Percentiles rank a stretch among this genome's conserved stretches.
Evolutionary conservation across 1,140 invertebrate genomes (phyloP).

Genomic region (Calephelis nemesis): DNA sequence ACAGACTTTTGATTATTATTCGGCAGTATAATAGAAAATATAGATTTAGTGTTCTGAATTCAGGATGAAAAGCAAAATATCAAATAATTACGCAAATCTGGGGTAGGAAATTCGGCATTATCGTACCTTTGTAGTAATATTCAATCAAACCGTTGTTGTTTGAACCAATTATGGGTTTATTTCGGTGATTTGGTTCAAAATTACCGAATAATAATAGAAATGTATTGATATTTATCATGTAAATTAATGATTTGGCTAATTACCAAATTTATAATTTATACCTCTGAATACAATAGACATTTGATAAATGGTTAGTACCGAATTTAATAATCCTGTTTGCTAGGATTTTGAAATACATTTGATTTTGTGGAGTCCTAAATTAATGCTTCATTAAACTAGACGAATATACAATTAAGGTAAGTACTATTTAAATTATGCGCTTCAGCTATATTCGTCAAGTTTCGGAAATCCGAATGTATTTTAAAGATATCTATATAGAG

Average conservation of each 20-base stretch:
- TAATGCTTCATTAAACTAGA: too few species aligned
- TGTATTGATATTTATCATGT: slow-evolving; percentile 12
- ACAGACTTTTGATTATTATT: too few species aligned
- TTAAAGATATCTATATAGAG: too few species aligned
- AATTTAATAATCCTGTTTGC: background rate
- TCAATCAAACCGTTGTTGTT: slow-evolving; percentile 3
- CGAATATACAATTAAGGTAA: too few species aligned
- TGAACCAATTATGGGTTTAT: slow-evolving; percentile 7
- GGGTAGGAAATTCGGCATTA: background rate
- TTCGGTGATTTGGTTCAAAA: slow-evolving; percentile 5
- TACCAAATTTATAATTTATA: slow-evolving; percentile 15
- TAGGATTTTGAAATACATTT: too few species aligned
- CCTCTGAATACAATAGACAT: background rate
- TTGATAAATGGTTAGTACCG: background rate
- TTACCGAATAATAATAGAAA: slow-evolving; percentile 13
- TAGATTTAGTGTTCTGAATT: too few species aligned
- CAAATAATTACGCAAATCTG: background rate
- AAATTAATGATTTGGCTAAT: slow-evolving; percentile 18
- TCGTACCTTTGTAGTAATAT: background rate
- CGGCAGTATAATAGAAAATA: too few species aligned
- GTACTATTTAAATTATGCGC: too few species aligned
- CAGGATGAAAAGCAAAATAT: background rate
- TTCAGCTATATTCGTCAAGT: too few species aligned
- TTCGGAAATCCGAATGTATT: too few species aligned
- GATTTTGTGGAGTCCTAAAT: too few species aligned